Evolutionary conservation across 2,888 invertebrate species (phyloP).

Genomic region (Julus scanicus): DNA sequence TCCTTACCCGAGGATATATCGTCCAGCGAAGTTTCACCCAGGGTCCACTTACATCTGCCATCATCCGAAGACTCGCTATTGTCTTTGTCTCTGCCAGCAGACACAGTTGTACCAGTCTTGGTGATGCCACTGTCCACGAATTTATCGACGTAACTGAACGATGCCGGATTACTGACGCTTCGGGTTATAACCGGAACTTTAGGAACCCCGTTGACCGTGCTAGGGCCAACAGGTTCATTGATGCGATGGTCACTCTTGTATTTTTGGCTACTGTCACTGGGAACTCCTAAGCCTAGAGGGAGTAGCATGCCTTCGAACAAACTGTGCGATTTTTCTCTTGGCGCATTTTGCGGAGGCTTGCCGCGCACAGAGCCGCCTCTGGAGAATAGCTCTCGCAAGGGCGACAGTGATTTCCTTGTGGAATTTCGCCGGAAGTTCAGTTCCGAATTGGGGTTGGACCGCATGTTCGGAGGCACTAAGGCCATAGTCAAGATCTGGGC

Average conservation of each 20-base stretch:
- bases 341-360: background rate
- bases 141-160: slow-evolving; percentile 7
- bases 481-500: slow-evolving; percentile 52
- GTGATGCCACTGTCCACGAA: slow-evolving; percentile 30
- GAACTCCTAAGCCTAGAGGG: background rate
- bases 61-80: background rate
- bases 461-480: slow-evolving; percentile 20
- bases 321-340: slow-evolving; percentile 47
- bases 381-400: slow-evolving; percentile 7
- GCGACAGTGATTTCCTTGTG: slow-evolving; percentile 28
- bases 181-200: background rate
- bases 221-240: background rate
- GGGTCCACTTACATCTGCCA: slow-evolving; percentile 34
- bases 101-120: background rate
- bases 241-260: slow-evolving; percentile 46
- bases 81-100: background rate
- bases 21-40: slow-evolving; percentile 8
- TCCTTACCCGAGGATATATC: background rate
- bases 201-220: too few species aligned
- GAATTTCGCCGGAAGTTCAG: background rate
- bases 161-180: slow-evolving; percentile 37
- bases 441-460: background rate
- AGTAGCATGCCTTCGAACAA: slow-evolving; percentile 49
- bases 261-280: background rate
- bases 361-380: background rate